These are phyloP conservation scores for Oryzias woworae DNA, from an alignment of 2,113 vertebrate genomes.

Conservation along the genomic window DNA sequence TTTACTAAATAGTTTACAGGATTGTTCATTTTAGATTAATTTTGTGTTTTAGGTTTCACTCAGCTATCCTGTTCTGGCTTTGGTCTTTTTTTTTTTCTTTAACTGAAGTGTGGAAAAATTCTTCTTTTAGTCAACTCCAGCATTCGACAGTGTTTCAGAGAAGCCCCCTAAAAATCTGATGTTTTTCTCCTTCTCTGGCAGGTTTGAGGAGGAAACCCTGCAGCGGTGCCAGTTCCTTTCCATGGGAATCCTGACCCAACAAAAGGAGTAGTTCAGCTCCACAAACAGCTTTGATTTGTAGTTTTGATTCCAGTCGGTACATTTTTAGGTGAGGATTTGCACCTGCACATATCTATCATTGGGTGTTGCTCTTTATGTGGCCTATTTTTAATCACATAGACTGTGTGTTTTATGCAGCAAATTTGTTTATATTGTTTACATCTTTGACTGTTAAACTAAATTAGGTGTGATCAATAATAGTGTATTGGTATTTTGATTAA, in stretches of 20 bases:
- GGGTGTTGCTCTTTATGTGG: background rate
- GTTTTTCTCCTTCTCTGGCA: conserved; percentile 25
- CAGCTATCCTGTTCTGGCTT: no score
- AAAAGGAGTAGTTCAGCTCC: background rate
- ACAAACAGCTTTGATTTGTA: conserved; percentile 14
- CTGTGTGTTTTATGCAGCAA: background rate
- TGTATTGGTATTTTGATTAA: conserved; percentile 10
- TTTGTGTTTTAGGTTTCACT: no score
- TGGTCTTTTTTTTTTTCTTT: conserved; percentile 24
- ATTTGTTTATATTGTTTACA: background rate
- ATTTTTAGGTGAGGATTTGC: background rate
- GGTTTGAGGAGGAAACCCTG: conserved; percentile 33
- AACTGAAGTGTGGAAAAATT: conserved; percentile 21
- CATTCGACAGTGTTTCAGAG: background rate
- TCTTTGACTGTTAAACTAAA: conserved; percentile 24
- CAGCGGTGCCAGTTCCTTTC: conserved; percentile 19
- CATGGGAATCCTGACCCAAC: conserved; percentile 12
- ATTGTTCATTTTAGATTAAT: no score
- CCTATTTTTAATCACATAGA: background rate
- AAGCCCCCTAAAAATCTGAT: conserved; percentile 2
- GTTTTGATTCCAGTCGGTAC: background rate
- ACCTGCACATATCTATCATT: background rate
- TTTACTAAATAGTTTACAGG: no score
- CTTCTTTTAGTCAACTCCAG: conserved; percentile 8
- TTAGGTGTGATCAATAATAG: conserved; percentile 39